Evolutionary conservation across 2,797 vertebrate genomes (phyloP).

Genomic region (Leuciscus waleckii): DNA sequence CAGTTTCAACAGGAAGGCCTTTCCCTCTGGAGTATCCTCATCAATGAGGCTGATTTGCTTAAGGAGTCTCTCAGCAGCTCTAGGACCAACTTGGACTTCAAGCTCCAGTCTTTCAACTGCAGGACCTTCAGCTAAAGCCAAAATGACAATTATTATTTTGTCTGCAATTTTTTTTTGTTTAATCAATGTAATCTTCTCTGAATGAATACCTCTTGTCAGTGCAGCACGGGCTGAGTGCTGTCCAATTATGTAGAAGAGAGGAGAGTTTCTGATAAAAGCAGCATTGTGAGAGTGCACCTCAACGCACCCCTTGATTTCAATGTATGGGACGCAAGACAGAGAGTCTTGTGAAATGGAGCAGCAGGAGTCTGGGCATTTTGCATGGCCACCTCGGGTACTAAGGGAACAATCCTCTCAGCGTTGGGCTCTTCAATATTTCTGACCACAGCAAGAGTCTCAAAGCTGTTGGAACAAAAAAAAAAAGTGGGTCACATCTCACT

Average conservation of each 20-base stretch:
- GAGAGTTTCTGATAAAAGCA: slow-evolving; percentile 63
- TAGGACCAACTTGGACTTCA: slow-evolving; percentile 79
- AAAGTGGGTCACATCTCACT: too few species aligned
- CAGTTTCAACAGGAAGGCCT: slow-evolving; percentile 74
- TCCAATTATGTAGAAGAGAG: slow-evolving; percentile 76
- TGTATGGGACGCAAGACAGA: slow-evolving; percentile 67
- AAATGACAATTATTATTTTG: background rate
- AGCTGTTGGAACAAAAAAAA: slow-evolving; percentile 70
- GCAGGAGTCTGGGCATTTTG: slow-evolving; percentile 49
- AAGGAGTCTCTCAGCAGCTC: slow-evolving; percentile 77
- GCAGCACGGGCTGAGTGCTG: slow-evolving; percentile 31
- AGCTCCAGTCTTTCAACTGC: slow-evolving; percentile 80
- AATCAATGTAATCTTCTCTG: background rate
- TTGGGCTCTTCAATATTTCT: slow-evolving; percentile 79
- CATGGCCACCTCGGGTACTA: slow-evolving; percentile 67
- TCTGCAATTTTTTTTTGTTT: background rate
- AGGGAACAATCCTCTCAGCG: slow-evolving; percentile 71
- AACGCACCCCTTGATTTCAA: slow-evolving; percentile 77
- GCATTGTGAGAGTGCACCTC: slow-evolving; percentile 73
- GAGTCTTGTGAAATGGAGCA: slow-evolving; percentile 63
- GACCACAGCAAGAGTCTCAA: slow-evolving; percentile 79
- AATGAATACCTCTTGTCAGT: slow-evolving; percentile 36
- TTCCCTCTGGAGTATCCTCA: slow-evolving; percentile 57
- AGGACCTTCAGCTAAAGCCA: slow-evolving; percentile 70
- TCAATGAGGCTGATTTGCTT: slow-evolving; percentile 67